Conservation (phyloP, 2,888 invertebrate genomes). For the Rhabditophanes sp. region DNA sequence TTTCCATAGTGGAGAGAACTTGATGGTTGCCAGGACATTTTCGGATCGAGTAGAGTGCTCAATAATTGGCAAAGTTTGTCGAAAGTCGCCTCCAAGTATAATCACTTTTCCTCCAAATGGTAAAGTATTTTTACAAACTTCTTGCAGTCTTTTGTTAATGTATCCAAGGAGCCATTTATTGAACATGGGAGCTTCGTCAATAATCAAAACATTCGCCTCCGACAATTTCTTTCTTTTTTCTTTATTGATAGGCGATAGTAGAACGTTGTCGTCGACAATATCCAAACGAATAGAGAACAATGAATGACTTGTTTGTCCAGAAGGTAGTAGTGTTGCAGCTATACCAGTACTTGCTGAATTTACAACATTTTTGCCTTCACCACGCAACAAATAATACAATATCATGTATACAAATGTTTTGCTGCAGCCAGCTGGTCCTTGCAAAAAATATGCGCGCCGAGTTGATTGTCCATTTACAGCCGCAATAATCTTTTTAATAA, state of each 20-base stretch:
- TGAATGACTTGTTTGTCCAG: too few relatives aligned
- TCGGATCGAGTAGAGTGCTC: not conserved
- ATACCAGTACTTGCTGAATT: too few relatives aligned
- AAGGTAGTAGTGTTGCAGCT: too few relatives aligned
- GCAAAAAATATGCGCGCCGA: constrained; percentile 5
- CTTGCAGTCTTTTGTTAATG: constrained; percentile 5
- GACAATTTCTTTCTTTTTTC: too few relatives aligned
- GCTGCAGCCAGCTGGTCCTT: constrained; percentile 4
- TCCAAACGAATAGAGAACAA: too few relatives aligned
- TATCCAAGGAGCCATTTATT: constrained; percentile 4
- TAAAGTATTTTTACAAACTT: not conserved
- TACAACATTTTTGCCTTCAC: not conserved
- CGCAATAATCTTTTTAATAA: too few relatives aligned
- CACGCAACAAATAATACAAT: not conserved
- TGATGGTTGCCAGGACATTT: not conserved
- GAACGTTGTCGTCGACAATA: too few relatives aligned
- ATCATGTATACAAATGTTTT: constrained; percentile 9
- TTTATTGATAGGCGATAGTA: too few relatives aligned
- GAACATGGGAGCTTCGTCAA: constrained; percentile 11
- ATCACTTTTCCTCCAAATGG: constrained; percentile 10
- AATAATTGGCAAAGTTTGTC: constrained; percentile 7
- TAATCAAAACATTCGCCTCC: constrained; percentile 7
- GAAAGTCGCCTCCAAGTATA: constrained; percentile 10
- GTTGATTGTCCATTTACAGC: too few relatives aligned
- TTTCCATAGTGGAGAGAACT: not conserved